Conservation (phyloP, 1,140 invertebrate genomes). For the Megathymus violae region DNA sequence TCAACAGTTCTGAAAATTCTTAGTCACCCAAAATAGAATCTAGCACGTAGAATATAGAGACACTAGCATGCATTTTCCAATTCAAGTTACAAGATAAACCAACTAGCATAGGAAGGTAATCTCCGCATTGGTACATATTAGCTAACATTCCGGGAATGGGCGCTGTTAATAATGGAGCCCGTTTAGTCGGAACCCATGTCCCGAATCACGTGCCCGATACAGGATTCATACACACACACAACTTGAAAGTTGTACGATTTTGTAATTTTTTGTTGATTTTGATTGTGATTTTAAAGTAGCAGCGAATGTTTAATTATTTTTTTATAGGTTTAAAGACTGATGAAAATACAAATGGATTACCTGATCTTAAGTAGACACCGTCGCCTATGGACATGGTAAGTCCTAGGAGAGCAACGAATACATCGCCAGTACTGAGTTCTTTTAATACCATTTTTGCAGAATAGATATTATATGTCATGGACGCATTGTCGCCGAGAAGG, state of each 20-base stretch:
- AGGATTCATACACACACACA: neutral
- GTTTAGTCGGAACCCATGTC: constrained; percentile 8
- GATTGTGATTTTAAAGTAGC: too few relatives aligned
- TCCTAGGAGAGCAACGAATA: too few relatives aligned
- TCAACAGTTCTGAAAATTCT: neutral
- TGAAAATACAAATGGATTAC: too few relatives aligned
- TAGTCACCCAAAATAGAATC: neutral
- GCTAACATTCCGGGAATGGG: neutral
- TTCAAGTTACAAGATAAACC: neutral
- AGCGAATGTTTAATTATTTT: too few relatives aligned
- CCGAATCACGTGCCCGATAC: constrained; percentile 10
- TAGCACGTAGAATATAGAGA: neutral
- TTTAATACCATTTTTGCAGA: too few relatives aligned
- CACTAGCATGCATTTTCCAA: neutral
- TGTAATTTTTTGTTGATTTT: too few relatives aligned
- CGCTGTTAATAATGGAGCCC: constrained; percentile 9
- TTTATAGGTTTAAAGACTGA: too few relatives aligned
- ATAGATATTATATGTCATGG: too few relatives aligned
- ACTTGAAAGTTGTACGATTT: neutral
- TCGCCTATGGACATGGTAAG: too few relatives aligned
- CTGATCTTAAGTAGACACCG: too few relatives aligned
- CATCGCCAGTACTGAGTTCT: too few relatives aligned
- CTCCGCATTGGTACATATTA: constrained; percentile 12
- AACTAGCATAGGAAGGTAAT: neutral
- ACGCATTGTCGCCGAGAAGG: too few relatives aligned